These are phyloP conservation scores for Babylonia areolata DNA, from an alignment of 1,140 invertebrate genomes.

Conservation along the genomic window DNA sequence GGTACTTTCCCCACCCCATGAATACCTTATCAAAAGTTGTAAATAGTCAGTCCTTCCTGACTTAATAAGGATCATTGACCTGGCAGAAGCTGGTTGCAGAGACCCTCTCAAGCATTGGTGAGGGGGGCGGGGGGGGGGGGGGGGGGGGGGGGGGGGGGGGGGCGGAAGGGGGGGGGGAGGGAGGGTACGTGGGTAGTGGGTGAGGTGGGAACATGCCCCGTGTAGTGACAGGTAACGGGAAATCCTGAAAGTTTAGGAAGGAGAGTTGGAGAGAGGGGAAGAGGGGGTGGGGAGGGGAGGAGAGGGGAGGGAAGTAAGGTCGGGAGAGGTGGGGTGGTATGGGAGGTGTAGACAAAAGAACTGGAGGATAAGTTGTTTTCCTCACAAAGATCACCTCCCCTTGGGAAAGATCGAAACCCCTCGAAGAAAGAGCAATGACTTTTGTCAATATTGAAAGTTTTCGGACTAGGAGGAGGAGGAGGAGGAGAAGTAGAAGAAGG, in stretches of 20 bases:
- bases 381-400: not conserved
- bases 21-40: not conserved
- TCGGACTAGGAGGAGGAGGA: not conserved
- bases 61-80: constrained; percentile 1
- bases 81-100: not conserved
- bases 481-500: not conserved
- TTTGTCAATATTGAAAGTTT: constrained; percentile 24
- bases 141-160: not conserved
- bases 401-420: not conserved
- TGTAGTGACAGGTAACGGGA: not conserved
- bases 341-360: not conserved
- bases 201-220: no score
- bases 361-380: constrained; percentile 17
- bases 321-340: not conserved
- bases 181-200: not conserved
- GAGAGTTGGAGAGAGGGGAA: not conserved
- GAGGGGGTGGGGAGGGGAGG: not conserved
- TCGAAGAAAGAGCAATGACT: constrained; percentile 22
- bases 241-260: no score
- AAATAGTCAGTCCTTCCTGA: not conserved
- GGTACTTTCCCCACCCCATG: not conserved
- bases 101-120: not conserved
- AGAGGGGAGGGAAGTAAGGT: not conserved
- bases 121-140: not conserved
- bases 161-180: not conserved